Percentiles rank a stretch among this genome's conserved stretches.
phyloP scores from a whole-genome alignment of 2,888 invertebrate genomes.

The Eurytoma californica region DNA sequence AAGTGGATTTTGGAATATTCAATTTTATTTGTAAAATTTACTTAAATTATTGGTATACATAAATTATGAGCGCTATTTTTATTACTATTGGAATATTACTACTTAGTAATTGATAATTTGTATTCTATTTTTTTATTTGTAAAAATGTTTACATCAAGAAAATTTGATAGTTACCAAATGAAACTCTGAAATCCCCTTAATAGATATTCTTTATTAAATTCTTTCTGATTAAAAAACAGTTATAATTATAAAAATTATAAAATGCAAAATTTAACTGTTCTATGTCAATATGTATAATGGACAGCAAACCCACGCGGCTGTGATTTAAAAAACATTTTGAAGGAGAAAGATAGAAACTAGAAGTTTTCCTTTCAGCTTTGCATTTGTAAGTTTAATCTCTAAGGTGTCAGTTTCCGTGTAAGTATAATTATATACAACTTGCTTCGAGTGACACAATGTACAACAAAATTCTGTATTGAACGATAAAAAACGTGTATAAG shows the following conservation, averaged over 20 bases:
- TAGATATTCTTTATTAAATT: not conserved
- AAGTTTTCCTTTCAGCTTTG: conserved; percentile 48
- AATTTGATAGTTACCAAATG: not conserved
- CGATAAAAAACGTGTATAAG: not conserved
- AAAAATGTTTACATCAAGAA: not conserved
- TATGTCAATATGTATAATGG: conserved; percentile 28
- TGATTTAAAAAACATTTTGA: conserved; percentile 40
- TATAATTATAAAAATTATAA: conserved; percentile 9
- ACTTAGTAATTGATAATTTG: too few relatives aligned
- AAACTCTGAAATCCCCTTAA: not conserved
- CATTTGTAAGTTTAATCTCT: conserved; percentile 47
- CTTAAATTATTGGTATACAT: conserved; percentile 11
- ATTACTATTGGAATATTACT: too few relatives aligned
- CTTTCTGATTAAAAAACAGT: too few relatives aligned
- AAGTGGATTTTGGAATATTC: conserved; percentile 14
- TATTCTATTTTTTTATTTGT: not conserved
- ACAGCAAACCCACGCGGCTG: conserved; percentile 48
- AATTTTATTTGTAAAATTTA: conserved; percentile 1
- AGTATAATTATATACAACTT: conserved; percentile 24
- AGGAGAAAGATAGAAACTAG: conserved; percentile 10
- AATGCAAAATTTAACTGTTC: conserved; percentile 26
- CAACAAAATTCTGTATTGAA: conserved; percentile 26
- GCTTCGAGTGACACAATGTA: conserved; percentile 21
- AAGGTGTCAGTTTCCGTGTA: conserved; percentile 33
- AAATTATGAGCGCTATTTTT: too few relatives aligned